These are phyloP conservation scores for Drosophila putrida DNA, from an alignment of 2,888 invertebrate species.

Conservation along the genomic window DNA sequence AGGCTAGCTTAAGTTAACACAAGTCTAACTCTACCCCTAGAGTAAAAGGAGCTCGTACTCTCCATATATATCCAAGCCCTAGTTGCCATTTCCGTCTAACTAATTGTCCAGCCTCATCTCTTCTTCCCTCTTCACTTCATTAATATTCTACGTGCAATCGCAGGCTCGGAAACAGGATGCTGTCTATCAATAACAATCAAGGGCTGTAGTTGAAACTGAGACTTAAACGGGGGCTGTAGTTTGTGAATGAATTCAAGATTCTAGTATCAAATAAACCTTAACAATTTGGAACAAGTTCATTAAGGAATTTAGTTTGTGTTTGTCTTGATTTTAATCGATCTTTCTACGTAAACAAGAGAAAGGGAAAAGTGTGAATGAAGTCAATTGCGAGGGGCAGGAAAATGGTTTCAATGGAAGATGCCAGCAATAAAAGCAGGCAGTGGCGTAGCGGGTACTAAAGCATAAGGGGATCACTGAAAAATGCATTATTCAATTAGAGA, in stretches of 20 bases:
- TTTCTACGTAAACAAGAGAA: conserved; percentile 57
- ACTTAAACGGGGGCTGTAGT: conserved; percentile 15
- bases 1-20: conserved; percentile 12
- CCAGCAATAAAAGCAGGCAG: conserved; percentile 28
- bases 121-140: conserved; percentile 40
- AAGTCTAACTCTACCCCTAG: conserved; percentile 4
- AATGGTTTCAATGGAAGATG: conserved; percentile 57
- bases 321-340: conserved; percentile 69
- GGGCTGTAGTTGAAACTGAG: conserved; percentile 27
- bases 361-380: conserved; percentile 70
- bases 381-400: conserved; percentile 58
- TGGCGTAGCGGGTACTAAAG: background rate
- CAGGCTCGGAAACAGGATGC: conserved; percentile 77
- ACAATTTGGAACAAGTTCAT: conserved; percentile 72
- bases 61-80: background rate
- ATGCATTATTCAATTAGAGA: too few species aligned
- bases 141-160: conserved; percentile 56
- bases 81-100: conserved; percentile 59
- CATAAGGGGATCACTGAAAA: background rate
- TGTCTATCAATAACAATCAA: conserved; percentile 69
- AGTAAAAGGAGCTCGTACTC: conserved; percentile 3
- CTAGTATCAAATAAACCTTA: conserved; percentile 42
- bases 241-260: conserved; percentile 55
- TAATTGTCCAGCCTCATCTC: conserved; percentile 57
- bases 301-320: conserved; percentile 52